Percentiles rank a stretch among this genome's conserved stretches.
phyloP scores from a whole-genome alignment of 2,797 vertebrate species.

The Dipus sagitta region DNA sequence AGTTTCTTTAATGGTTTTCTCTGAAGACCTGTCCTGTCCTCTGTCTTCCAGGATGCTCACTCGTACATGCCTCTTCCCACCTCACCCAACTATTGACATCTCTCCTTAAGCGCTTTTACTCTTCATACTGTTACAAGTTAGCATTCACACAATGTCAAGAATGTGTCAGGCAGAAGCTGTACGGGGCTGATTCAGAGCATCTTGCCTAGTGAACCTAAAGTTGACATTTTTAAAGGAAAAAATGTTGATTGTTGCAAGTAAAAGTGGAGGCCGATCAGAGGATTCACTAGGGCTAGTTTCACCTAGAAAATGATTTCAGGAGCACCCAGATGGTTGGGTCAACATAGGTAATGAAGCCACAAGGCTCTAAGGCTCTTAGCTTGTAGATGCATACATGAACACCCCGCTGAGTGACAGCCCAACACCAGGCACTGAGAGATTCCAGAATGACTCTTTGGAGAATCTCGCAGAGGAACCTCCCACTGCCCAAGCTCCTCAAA shows the following conservation, averaged over 20 bases:
- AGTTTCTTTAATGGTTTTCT: not conserved
- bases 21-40: not conserved
- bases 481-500: accelerated
- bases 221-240: not conserved
- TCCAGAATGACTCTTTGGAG: not conserved
- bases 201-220: slow-evolving; percentile 29
- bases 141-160: not conserved
- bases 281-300: not conserved
- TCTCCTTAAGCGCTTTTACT: not conserved
- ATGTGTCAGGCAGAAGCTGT: not conserved
- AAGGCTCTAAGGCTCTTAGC: not conserved
- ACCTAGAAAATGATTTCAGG: not conserved
- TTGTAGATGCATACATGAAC: not conserved
- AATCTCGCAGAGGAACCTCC: not conserved
- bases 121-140: slow-evolving; percentile 16
- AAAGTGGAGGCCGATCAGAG: not conserved
- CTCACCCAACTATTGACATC: not conserved
- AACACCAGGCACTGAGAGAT: too few species aligned
- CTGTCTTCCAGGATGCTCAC: not conserved
- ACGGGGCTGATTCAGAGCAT: not conserved
- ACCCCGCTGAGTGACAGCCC: not conserved
- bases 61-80: not conserved
- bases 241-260: not conserved
- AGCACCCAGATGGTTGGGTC: accelerated
- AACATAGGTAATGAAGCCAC: accelerated